These are phyloP conservation scores for Pangasius larnaudii DNA, from an alignment of 2,797 vertebrate species.

Conservation along the genomic window DNA sequence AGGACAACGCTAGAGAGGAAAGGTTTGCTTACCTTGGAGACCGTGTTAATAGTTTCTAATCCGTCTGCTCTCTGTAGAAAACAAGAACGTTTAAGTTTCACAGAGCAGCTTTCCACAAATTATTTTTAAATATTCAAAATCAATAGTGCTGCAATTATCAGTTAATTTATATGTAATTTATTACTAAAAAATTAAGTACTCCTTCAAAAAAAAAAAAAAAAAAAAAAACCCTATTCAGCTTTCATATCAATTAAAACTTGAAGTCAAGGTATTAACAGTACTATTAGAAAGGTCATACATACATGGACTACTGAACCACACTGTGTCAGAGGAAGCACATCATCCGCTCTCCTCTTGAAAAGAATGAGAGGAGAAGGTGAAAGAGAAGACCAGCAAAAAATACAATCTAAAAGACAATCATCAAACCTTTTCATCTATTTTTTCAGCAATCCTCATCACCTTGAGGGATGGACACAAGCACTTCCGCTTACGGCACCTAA, in stretches of 20 bases:
- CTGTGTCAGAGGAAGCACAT: not conserved
- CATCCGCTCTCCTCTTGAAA: constrained; percentile 10
- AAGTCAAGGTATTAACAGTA: not conserved
- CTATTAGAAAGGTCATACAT: not conserved
- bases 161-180: not conserved
- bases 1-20: not conserved
- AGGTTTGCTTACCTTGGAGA: constrained; percentile 39
- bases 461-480: constrained; percentile 78
- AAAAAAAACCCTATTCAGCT: not conserved
- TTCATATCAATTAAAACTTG: not conserved
- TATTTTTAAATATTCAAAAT: not conserved
- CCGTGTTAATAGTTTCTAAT: constrained; percentile 19
- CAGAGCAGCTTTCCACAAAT: not conserved
- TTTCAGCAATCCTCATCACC: constrained; percentile 55
- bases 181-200: not conserved
- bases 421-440: not conserved
- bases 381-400: not conserved
- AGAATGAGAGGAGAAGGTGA: not conserved
- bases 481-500: constrained; percentile 72
- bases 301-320: not conserved
- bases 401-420: too few species aligned
- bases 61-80: constrained; percentile 24
- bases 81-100: not conserved
- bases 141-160: not conserved
- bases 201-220: not conserved